Percentiles rank a stretch among this genome's conserved stretches.
These are phyloP conservation scores for Numida meleagris DNA, from an alignment of 2,113 vertebrate species.

Conservation along the genomic window DNA sequence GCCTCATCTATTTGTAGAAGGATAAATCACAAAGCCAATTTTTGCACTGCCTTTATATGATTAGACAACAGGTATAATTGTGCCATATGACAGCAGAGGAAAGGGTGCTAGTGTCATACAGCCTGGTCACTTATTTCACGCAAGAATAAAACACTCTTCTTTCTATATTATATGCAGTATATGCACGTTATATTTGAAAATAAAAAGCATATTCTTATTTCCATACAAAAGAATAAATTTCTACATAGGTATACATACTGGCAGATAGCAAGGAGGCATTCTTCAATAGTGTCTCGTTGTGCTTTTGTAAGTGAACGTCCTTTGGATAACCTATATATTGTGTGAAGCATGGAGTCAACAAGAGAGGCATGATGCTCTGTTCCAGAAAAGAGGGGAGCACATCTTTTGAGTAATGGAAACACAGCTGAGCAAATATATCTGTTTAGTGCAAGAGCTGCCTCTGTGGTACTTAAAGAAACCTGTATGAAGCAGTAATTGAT, in stretches of 20 bases:
- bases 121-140: not conserved
- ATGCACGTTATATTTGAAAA: not conserved
- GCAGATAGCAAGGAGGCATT: slow-evolving; percentile 94
- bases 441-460: slow-evolving; percentile 94
- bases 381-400: slow-evolving; percentile 92
- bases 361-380: slow-evolving; percentile 92
- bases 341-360: slow-evolving; percentile 94
- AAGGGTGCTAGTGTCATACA: not conserved
- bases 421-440: slow-evolving; percentile 94
- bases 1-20: not conserved
- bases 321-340: slow-evolving; percentile 95
- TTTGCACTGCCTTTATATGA: not conserved
- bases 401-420: slow-evolving; percentile 93
- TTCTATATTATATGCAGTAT: not conserved
- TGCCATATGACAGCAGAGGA: not conserved
- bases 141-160: not conserved
- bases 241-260: slow-evolving; percentile 79
- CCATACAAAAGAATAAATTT: not conserved
- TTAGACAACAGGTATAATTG: not conserved
- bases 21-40: not conserved
- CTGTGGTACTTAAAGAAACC: slow-evolving; percentile 93
- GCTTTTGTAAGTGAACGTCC: slow-evolving; percentile 97
- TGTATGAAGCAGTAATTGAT: slow-evolving; percentile 52
- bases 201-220: not conserved
- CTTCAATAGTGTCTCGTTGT: slow-evolving; percentile 96